Conservation (phyloP, 2,113 vertebrate genomes). For the Scomber scombrus region DNA sequence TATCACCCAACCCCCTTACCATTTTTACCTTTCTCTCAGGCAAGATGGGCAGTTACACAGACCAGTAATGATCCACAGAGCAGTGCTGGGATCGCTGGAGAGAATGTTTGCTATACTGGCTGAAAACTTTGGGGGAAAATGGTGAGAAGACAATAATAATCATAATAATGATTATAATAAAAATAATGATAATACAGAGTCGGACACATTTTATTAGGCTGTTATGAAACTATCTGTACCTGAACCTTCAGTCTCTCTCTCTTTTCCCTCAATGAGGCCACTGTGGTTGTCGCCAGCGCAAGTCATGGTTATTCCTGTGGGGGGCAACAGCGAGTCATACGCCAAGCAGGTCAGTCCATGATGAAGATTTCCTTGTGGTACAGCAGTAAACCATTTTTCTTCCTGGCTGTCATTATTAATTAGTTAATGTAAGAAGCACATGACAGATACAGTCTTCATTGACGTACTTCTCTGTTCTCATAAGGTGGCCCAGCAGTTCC, state of each 20-base stretch:
- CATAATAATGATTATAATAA: no score
- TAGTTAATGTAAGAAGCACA: neutral
- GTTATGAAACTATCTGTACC: no score
- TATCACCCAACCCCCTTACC: no score
- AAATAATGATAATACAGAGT: neutral
- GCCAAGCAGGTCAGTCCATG: conserved; percentile 85
- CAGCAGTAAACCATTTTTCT: neutral
- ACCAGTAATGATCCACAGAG: conserved; percentile 93
- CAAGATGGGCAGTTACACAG: conserved; percentile 76
- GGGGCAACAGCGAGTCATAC: conserved; percentile 84
- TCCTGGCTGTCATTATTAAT: conserved; percentile 15
- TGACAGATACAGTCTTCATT: conserved; percentile 31
- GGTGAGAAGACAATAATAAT: conserved; percentile 79
- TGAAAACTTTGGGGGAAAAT: conserved; percentile 91
- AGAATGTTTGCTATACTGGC: conserved; percentile 92
- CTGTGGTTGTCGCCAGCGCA: conserved; percentile 93
- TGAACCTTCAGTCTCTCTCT: conserved; percentile 3
- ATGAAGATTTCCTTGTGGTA: neutral
- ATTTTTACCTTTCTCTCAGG: conserved; percentile 62
- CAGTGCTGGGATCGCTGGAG: conserved; percentile 93
- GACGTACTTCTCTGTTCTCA: conserved; percentile 22
- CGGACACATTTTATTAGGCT: neutral
- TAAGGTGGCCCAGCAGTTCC: conserved; percentile 86
- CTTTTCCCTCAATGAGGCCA: conserved; percentile 81
- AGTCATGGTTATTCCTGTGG: conserved; percentile 89